Evolutionary conservation across 2,797 vertebrate genomes (phyloP).

Genomic region (Pteronotus mesoamericanus): DNA sequence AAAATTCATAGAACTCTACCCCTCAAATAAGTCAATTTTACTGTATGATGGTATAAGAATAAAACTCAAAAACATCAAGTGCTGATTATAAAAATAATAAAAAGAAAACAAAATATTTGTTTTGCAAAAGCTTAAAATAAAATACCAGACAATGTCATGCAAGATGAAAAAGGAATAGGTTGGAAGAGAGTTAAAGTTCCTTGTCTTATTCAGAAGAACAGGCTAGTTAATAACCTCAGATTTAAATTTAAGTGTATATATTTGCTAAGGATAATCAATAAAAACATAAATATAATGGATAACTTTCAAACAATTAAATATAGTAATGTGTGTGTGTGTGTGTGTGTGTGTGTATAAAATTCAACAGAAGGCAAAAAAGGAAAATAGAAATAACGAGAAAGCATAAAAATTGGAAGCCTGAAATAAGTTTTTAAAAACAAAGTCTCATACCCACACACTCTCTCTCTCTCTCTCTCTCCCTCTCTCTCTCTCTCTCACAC

Average conservation of each 20-base stretch:
- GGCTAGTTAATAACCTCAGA: neutral
- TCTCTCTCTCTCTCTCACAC: too few relatives aligned
- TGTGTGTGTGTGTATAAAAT: too few relatives aligned
- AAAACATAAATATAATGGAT: neutral
- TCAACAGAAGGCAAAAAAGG: neutral
- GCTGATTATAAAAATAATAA: neutral
- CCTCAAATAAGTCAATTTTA: neutral
- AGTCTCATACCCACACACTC: too few relatives aligned
- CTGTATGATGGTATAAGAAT: neutral
- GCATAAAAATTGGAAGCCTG: neutral
- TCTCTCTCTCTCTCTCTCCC: too few relatives aligned
- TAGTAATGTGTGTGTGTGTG: too few relatives aligned
- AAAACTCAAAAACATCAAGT: neutral
- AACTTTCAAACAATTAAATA: neutral
- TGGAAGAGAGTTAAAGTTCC: neutral
- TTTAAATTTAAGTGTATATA: neutral
- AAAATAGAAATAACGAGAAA: neutral
- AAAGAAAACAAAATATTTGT: neutral
- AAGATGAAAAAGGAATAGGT: neutral
- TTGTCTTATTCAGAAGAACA: neutral
- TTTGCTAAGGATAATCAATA: neutral
- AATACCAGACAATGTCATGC: neutral
- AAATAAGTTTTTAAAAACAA: slow-evolving; percentile 3
- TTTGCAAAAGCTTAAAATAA: neutral
- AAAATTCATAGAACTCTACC: neutral